Percentiles rank a stretch among this genome's conserved stretches.
Evolutionary conservation across 1,140 invertebrate genomes (phyloP).

Genomic region (Drosophila nigrodunni): DNA sequence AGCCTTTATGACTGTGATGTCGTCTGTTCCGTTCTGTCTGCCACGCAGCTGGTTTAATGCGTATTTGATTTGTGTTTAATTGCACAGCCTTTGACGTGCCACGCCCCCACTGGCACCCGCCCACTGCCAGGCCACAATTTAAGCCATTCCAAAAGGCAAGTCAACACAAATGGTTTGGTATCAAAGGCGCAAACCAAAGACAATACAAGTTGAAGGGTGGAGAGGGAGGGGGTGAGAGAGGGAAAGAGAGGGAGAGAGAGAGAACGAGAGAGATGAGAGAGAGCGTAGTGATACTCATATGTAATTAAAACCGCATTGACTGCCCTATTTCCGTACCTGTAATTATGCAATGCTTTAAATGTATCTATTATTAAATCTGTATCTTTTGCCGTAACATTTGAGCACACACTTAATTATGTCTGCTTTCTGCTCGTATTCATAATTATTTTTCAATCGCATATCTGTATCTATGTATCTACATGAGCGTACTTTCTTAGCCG

Average conservation of each 20-base stretch:
- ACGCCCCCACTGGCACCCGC: background rate
- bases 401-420: too few species aligned
- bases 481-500: too few species aligned
- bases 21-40: background rate
- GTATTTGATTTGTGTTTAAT: slow-evolving; percentile 56
- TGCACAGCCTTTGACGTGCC: slow-evolving; percentile 31
- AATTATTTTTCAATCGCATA: too few species aligned
- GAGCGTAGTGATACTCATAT: background rate
- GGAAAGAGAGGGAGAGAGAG: background rate
- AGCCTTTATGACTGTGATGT: background rate
- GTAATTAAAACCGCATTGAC: slow-evolving; percentile 11
- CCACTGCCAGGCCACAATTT: background rate
- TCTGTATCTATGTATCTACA: too few species aligned
- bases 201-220: background rate
- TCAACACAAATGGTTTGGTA: slow-evolving; percentile 24
- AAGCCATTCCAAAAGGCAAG: background rate
- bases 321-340: slow-evolving; percentile 1
- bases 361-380: background rate
- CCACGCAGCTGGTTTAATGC: slow-evolving; percentile 39
- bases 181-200: slow-evolving; percentile 44
- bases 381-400: background rate
- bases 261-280: background rate
- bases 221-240: background rate
- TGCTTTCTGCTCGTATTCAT: too few species aligned
- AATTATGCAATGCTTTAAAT: background rate